Evolutionary conservation across 2,113 vertebrate species (phyloP).

Genomic region (Actinemys pallida): DNA sequence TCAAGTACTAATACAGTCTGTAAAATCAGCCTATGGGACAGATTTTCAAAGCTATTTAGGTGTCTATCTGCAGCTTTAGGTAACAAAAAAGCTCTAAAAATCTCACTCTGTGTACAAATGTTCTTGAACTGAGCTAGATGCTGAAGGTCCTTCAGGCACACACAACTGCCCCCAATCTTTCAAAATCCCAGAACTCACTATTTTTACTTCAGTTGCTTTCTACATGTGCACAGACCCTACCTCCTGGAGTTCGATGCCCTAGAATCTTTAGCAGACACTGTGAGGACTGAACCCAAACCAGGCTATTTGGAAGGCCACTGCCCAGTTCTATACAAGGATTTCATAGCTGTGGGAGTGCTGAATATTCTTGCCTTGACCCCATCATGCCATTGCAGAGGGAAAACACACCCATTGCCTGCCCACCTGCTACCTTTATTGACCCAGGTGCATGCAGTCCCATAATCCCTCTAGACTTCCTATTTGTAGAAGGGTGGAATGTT

Average conservation of each 20-base stretch:
- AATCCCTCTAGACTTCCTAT: neutral
- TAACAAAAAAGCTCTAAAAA: neutral
- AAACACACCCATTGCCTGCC: neutral
- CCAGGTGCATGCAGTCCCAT: neutral
- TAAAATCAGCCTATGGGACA: neutral
- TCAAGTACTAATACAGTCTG: neutral
- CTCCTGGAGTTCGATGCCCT: neutral
- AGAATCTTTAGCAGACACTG: neutral
- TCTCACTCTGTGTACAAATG: neutral
- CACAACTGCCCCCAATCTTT: neutral
- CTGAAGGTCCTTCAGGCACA: neutral
- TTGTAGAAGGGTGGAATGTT: too few relatives aligned
- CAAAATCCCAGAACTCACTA: neutral
- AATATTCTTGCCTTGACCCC: neutral
- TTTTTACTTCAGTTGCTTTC: neutral
- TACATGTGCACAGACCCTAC: neutral
- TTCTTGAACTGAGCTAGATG: neutral
- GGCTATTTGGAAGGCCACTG: neutral
- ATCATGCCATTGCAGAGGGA: neutral
- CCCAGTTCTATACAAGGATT: neutral
- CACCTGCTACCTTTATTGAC: neutral
- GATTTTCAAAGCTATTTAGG: neutral
- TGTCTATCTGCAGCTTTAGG: neutral
- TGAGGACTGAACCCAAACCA: neutral
- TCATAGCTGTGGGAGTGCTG: neutral